Percentiles rank a stretch among this genome's conserved stretches.
phyloP scores from a whole-genome alignment of 2,113 vertebrate genomes.

The Turdus rufiventris region DNA sequence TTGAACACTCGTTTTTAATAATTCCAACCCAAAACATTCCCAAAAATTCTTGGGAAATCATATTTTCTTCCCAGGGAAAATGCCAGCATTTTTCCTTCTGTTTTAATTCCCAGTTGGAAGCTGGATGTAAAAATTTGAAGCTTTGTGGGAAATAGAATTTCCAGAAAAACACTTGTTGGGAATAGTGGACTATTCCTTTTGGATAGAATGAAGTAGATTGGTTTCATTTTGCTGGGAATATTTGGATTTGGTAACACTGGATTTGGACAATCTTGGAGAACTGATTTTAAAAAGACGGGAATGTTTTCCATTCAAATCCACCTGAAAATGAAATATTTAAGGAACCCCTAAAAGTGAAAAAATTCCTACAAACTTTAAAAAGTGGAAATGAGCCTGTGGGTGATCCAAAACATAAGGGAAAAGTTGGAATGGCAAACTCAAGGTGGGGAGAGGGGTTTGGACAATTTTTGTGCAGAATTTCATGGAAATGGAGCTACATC shows the following conservation, averaged over 20 bases:
- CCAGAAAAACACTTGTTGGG: neutral
- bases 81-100: neutral
- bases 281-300: neutral
- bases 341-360: accelerated
- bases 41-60: neutral
- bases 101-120: neutral
- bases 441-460: no score
- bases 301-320: accelerated
- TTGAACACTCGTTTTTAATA: neutral
- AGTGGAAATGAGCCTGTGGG: accelerated
- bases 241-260: accelerated
- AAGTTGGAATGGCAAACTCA: neutral
- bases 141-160: neutral
- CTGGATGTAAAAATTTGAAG: neutral
- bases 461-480: neutral
- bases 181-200: neutral
- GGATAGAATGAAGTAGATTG: accelerated
- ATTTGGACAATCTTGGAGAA: accelerated
- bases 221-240: accelerated
- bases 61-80: neutral
- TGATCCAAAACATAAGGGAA: neutral
- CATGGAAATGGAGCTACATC: neutral
- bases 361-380: neutral
- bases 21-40: neutral
- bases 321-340: neutral